A percentile compares a stretch with the other conserved stretches of the same genome.
Conservation (phyloP, 2,113 vertebrate species). For the Hucho hucho region DNA sequence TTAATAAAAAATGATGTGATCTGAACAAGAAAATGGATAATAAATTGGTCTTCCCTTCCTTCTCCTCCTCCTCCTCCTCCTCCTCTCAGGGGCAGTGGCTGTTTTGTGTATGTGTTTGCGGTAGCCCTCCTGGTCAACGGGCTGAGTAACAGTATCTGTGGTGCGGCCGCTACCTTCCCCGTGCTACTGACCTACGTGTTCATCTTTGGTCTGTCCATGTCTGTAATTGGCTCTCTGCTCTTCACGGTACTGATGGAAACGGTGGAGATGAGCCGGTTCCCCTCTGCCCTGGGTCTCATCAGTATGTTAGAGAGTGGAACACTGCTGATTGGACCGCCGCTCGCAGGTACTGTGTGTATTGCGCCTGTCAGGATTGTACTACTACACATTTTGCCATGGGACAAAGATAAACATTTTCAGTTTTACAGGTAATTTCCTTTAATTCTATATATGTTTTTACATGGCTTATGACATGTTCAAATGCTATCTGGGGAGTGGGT, state of each 20-base stretch:
- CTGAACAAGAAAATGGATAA: too few relatives aligned
- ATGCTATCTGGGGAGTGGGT: too few relatives aligned
- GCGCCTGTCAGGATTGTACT: neutral
- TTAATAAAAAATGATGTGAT: too few relatives aligned
- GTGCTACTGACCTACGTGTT: slow-evolving; percentile 75
- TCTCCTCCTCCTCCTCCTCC: too few relatives aligned
- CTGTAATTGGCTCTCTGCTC: slow-evolving; percentile 71
- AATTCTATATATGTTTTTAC: too few relatives aligned
- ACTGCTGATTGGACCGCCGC: slow-evolving; percentile 75
- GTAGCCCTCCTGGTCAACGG: slow-evolving; percentile 70
- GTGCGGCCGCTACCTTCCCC: slow-evolving; percentile 60
- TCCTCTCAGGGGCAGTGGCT: slow-evolving; percentile 41
- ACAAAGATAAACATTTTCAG: too few relatives aligned
- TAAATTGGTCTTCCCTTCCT: too few relatives aligned
- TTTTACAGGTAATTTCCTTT: too few relatives aligned
- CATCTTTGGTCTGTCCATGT: slow-evolving; percentile 79
- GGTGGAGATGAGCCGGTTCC: slow-evolving; percentile 83
- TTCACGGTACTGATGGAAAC: slow-evolving; percentile 87
- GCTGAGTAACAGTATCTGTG: slow-evolving; percentile 80
- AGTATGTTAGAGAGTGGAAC: slow-evolving; percentile 76
- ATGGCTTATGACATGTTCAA: too few relatives aligned
- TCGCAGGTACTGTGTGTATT: slow-evolving; percentile 70
- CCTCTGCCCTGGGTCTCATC: slow-evolving; percentile 83
- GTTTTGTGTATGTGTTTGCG: slow-evolving; percentile 74
- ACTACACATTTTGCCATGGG: neutral